Conservation (phyloP, 64 coral and sea anemone genomes). For the Pachyseris speciosa region DNA sequence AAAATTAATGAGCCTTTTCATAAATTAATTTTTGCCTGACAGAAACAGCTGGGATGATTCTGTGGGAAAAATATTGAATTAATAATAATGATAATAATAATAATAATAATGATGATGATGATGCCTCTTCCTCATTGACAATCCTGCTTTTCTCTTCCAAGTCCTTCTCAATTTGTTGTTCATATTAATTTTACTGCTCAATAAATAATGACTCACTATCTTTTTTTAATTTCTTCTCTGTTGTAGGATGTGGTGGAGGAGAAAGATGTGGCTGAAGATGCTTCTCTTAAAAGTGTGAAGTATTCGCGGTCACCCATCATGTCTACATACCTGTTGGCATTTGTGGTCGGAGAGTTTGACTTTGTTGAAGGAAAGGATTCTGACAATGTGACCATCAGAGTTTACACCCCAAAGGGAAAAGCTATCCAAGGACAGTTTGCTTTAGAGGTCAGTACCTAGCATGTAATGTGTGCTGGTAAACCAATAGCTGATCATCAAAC, state of each 20-base stretch:
- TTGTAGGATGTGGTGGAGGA: constrained; percentile 91
- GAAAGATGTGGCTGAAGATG: constrained; percentile 56
- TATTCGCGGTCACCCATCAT: constrained; percentile 92
- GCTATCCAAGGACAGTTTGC: constrained; percentile 93
- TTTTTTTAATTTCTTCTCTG: too few relatives aligned
- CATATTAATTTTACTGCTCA: too few relatives aligned
- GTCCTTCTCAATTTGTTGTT: too few relatives aligned
- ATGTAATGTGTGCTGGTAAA: background rate
- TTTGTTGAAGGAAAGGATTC: constrained; percentile 93
- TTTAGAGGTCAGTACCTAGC: constrained; percentile 67
- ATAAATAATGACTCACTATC: too few relatives aligned
- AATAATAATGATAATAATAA: too few relatives aligned
- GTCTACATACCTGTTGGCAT: constrained; percentile 97
- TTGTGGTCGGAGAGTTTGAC: constrained; percentile 99
- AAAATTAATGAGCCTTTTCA: too few relatives aligned
- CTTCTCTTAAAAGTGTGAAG: constrained; percentile 79
- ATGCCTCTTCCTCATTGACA: too few relatives aligned
- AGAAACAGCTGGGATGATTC: background rate
- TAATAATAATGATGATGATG: too few relatives aligned
- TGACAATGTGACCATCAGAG: constrained; percentile 82
- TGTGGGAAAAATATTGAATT: too few relatives aligned
- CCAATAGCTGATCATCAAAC: background rate
- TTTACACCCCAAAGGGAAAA: constrained; percentile 95
- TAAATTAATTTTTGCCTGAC: background rate
- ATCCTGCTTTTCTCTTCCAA: too few relatives aligned